A percentile compares a stretch with the other conserved stretches of the same genome.
phyloP scores from a whole-genome alignment of 1,140 invertebrate species.

The Zaprionus taronus region DNA sequence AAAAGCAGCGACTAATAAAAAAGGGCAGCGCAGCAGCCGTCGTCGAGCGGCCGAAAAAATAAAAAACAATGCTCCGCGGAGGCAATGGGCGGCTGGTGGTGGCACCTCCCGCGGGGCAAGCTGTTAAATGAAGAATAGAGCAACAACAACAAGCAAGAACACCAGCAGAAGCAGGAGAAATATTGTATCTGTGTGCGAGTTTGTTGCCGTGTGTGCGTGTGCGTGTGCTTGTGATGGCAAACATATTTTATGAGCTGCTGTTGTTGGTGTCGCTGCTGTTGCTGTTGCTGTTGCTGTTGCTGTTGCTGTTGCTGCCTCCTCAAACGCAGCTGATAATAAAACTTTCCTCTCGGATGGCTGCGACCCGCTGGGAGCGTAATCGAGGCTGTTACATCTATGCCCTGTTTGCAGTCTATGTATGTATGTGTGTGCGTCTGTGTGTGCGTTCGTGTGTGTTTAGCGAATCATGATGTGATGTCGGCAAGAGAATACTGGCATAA shows the following conservation, averaged over 20 bases:
- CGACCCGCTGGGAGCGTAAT: conserved; percentile 77
- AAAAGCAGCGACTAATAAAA: conserved; percentile 69
- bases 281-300: conserved; percentile 43
- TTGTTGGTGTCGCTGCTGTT: conserved; percentile 50
- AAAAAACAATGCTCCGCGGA: conserved; percentile 41
- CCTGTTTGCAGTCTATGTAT: conserved; percentile 20
- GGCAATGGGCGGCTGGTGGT: neutral
- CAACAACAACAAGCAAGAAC: conserved; percentile 56
- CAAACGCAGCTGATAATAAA: conserved; percentile 73
- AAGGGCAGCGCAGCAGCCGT: conserved; percentile 40
- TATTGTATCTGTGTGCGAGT: conserved; percentile 11
- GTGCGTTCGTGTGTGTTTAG: conserved; percentile 27
- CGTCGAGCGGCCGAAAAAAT: conserved; percentile 11
- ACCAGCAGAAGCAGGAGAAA: neutral
- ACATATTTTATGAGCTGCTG: conserved; percentile 79
- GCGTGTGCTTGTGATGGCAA: conserved; percentile 64
- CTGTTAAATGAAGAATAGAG: conserved; percentile 81
- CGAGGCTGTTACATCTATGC: conserved; percentile 70
- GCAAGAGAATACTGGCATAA: conserved; percentile 10
- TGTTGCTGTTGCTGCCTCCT: conserved; percentile 46
- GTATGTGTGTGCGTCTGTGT: conserved; percentile 8
- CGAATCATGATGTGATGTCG: conserved; percentile 43
- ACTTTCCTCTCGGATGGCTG: conserved; percentile 67
- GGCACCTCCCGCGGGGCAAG: conserved; percentile 36
- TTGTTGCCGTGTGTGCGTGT: conserved; percentile 8